These are phyloP conservation scores for Heliconius erato DNA, from an alignment of 2,888 invertebrate genomes.

Conservation along the genomic window DNA sequence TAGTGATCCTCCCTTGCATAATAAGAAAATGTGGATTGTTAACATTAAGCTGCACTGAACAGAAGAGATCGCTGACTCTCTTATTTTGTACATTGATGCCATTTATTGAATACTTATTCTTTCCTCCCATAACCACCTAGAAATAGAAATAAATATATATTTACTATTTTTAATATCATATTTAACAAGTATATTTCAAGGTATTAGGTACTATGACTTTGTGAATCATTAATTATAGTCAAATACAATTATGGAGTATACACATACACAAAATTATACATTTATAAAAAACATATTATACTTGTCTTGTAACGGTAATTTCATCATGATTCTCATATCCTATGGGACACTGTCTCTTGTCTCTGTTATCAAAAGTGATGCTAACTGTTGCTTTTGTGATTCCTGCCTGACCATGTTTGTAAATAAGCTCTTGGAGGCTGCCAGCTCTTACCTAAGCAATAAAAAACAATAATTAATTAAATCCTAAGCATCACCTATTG, in stretches of 20 bases:
- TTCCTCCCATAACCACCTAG: conserved; percentile 93
- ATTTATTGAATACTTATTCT: conserved; percentile 97
- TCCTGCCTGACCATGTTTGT: conserved; percentile 98
- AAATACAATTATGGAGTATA: too few relatives aligned
- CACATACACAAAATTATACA: not conserved
- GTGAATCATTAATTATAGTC: too few relatives aligned
- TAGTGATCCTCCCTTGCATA: conserved; percentile 99
- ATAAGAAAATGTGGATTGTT: conserved; percentile 99
- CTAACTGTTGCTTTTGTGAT: conserved; percentile 98
- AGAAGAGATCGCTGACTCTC: conserved; percentile 96
- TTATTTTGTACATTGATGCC: conserved; percentile 96
- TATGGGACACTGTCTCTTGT: conserved; percentile 92
- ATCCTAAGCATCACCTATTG: too few relatives aligned
- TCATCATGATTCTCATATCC: conserved; percentile 97
- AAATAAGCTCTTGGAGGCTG: conserved; percentile 97
- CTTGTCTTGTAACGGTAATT: conserved; percentile 96
- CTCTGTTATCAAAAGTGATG: conserved; percentile 96
- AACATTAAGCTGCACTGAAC: conserved; percentile 98
- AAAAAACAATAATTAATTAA: not conserved
- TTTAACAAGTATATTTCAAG: too few relatives aligned
- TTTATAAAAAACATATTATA: conserved; percentile 58
- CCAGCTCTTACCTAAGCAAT: conserved; percentile 92
- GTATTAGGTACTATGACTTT: too few relatives aligned
- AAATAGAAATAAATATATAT: conserved; percentile 33
- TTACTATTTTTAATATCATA: not conserved